Conservation (phyloP, 2,888 invertebrate species). For the Yponomeuta plumbellus region DNA sequence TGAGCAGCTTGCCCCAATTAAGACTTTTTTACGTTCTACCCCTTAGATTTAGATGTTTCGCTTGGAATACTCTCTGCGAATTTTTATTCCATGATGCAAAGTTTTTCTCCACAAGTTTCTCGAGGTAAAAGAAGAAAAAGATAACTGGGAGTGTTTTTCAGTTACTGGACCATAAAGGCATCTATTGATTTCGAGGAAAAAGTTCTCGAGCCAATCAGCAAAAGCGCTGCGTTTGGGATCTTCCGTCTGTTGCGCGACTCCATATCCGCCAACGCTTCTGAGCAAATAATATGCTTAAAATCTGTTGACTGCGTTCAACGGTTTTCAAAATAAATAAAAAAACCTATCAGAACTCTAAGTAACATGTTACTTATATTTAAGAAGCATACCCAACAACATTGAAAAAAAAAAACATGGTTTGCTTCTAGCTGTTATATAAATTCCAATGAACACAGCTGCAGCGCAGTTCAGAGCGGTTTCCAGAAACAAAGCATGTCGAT, state of each 20-base stretch:
- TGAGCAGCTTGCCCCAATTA: constrained; percentile 8
- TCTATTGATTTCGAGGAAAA: not conserved
- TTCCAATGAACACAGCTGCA: not conserved
- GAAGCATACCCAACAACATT: too few relatives aligned
- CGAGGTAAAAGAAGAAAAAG: not conserved
- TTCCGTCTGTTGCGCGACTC: not conserved
- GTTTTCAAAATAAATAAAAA: not conserved
- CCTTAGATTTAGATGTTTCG: not conserved
- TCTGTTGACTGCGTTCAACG: not conserved
- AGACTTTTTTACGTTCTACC: not conserved
- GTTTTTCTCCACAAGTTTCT: not conserved
- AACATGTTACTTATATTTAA: too few relatives aligned
- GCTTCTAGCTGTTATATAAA: not conserved
- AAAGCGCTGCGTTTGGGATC: constrained; percentile 1
- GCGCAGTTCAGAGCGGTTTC: not conserved
- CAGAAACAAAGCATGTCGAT: not conserved
- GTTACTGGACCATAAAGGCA: not conserved
- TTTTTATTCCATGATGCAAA: not conserved
- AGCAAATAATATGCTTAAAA: not conserved
- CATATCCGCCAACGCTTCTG: not conserved
- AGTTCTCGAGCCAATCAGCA: not conserved
- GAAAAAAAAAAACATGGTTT: too few relatives aligned
- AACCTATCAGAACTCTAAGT: too few relatives aligned
- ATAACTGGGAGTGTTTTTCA: not conserved
- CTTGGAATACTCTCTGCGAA: not conserved